Percentiles rank a stretch among this genome's conserved stretches.
These are phyloP conservation scores for Diglossa cyanea DNA, from an alignment of 2,797 vertebrate species.

Conservation along the genomic window DNA sequence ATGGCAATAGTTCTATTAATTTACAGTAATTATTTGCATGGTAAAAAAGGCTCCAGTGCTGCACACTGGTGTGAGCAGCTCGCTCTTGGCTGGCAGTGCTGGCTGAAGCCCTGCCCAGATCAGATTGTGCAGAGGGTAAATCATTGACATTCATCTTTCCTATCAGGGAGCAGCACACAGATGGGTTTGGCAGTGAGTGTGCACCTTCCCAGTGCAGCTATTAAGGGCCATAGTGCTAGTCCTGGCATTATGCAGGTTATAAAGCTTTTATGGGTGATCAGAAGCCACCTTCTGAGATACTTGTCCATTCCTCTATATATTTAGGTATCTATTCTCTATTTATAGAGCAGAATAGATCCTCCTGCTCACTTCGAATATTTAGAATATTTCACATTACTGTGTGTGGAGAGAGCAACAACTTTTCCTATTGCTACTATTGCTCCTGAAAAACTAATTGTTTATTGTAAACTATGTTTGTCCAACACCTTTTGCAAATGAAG, in stretches of 20 bases:
- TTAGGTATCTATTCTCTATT: not conserved
- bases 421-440: not conserved
- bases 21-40: not conserved
- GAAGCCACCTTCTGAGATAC: not conserved
- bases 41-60: not conserved
- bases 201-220: not conserved
- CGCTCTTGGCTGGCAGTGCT: rapidly evolving
- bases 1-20: not conserved
- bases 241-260: not conserved
- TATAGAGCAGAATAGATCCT: not conserved
- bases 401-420: not conserved
- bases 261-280: not conserved
- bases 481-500: not conserved
- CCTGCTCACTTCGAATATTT: not conserved
- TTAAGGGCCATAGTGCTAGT: not conserved
- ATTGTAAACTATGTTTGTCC: not conserved
- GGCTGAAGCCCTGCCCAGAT: not conserved
- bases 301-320: not conserved
- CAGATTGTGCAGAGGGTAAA: not conserved
- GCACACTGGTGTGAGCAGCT: not conserved
- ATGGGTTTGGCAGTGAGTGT: not conserved
- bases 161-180: not conserved
- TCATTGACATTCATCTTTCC: not conserved
- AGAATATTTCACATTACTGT: not conserved
- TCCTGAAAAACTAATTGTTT: not conserved